A percentile compares a stretch with the other conserved stretches of the same genome.
Evolutionary conservation across 2,113 vertebrate species (phyloP).

Genomic region (Cebus imitator): DNA sequence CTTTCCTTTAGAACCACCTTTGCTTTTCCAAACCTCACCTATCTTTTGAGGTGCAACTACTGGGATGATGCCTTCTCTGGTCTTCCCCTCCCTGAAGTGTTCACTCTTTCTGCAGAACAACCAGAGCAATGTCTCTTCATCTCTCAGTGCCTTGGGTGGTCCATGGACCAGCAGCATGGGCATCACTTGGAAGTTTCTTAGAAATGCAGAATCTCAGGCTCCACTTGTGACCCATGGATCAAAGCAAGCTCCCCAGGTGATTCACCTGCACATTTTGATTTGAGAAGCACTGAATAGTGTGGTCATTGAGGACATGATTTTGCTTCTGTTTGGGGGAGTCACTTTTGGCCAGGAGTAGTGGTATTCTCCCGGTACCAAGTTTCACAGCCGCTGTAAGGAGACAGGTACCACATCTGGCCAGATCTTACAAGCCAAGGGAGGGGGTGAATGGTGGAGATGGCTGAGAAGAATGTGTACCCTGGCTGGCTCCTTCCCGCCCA

Average conservation of each 20-base stretch:
- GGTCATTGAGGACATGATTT: neutral
- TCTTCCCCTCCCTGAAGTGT: neutral
- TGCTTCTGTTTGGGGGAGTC: neutral
- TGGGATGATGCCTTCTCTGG: neutral
- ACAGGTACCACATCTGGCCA: neutral
- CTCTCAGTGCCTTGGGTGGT: neutral
- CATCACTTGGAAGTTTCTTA: neutral
- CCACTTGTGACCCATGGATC: neutral
- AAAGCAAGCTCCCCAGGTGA: neutral
- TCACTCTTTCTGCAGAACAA: neutral
- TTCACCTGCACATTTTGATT: neutral
- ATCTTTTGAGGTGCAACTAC: neutral
- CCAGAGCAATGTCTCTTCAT: neutral
- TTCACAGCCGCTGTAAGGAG: neutral
- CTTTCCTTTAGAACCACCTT: neutral
- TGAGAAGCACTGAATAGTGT: neutral
- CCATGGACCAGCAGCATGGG: neutral
- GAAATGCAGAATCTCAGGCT: neutral
- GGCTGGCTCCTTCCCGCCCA: neutral
- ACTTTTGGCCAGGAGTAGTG: neutral
- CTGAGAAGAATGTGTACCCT: neutral
- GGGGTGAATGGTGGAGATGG: neutral
- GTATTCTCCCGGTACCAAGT: neutral
- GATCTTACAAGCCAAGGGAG: neutral
- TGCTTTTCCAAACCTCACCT: neutral